Evolutionary conservation across 1,140 invertebrate species (phyloP), one percentile per base, ranked within the genome.

Genomic region (Homalodisca vitripennis): DNA sequence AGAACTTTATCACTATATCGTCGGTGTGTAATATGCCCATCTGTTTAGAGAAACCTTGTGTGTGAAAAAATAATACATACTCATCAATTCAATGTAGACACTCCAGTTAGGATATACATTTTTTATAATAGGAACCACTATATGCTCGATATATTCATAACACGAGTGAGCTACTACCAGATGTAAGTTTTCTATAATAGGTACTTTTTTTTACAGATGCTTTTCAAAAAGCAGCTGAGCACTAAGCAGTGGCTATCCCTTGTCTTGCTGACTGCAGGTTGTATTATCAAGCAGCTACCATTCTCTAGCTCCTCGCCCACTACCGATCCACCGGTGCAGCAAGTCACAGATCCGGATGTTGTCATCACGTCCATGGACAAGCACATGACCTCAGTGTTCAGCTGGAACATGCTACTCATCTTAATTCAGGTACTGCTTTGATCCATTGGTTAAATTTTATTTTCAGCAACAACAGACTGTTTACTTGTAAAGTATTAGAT

Each of bases 191-290:
- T n/a, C n/a, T n/a, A n/a, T n/a, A n/a, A 3, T 53, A n/a, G n/a
- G 26, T 14, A 31, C 32, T 51, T 75, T 77, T 69, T 72, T 71
- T 81, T 80, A 67, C 80, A 94, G 90, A 78, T 93, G 22, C 81
- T 98, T 46, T 98, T 98, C 78, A 89, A 91, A 71, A 95, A 93
- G 79, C 84, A 90, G 68, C 80, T 98, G 3, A 92, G 88, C 51
- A 78, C 77, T 24, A 88, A 89, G 48, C 96, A 98, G 82, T 98
- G 96, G 96, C 75, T 94, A 3, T 97, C 95, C 0, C 77, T 98
- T 17, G 76, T 93, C 24, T 80, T 97, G 29, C 81, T 98, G 20
- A 98, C 95, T 3, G 57, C 91, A 27, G 96, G 95, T 10, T 98
- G 95, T 78, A 92, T 97, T 83, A 80, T 97, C 26, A 98, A 98